Evolutionary conservation across 2,113 vertebrate species (phyloP), one percentile per base, ranked within the genome.

Genomic region (Lepisosteus oculatus): DNA sequence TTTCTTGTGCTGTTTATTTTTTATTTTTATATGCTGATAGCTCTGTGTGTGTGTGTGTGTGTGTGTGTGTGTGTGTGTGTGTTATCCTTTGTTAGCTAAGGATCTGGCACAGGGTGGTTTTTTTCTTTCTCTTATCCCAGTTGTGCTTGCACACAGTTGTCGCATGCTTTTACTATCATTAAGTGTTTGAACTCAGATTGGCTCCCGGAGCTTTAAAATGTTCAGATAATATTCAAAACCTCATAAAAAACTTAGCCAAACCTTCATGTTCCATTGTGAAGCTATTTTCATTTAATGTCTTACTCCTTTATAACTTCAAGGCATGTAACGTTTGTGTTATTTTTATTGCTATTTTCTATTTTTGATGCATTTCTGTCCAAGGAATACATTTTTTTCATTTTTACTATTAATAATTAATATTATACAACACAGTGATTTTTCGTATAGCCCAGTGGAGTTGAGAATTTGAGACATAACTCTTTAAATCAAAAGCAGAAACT

Each of bases 361-460:
- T 63, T 69, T 55, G 44, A 57, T 42, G 51, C 56, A 65, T 51
- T 65, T 63, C 41, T 56, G 55, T 6, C 61, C n/a, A 13, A n/a
- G 68, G 47, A 74, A 65, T 57, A 57, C 5, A 9, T 44, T 11
- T 45, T 72, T 47, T 65, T 72, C 69, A 42, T 56, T 41, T 69
- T 74, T 70, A 9, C 12, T 45, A 15, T 74, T 65, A 63, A 69
- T 74, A 74, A 69, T 56, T 65, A 41, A 63, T 71, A 41, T 4
- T 51, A 14, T 54, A 71, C 44, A 64, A 13, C 62, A 61, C 54
- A 68, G 55, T 73, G 72, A 68, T 68, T 65, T 62, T 59, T 62
- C 68, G 29, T 45, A 51, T 43, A 43, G 47, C 59, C 69, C 59
- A n/a, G 11, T 8, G 63, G 43, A 56, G n/a, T 14, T 29, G 8